phyloP scores from a whole-genome alignment of 2,113 vertebrate species.

The Sardina pilchardus region DNA sequence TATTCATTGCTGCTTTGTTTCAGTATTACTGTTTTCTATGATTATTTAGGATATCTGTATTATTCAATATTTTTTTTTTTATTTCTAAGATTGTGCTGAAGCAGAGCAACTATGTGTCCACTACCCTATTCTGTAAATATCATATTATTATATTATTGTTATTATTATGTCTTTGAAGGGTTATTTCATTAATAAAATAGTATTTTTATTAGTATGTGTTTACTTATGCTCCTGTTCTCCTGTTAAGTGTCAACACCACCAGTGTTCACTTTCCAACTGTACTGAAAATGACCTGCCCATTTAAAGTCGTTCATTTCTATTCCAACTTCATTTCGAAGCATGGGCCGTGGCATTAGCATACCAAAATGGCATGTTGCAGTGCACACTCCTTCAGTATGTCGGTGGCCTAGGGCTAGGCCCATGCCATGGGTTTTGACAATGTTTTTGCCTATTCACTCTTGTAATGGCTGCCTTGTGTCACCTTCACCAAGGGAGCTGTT shows the following conservation, averaged over 20 bases:
- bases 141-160: too few species aligned
- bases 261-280: neutral
- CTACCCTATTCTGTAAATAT: conserved; percentile 57
- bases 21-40: conserved; percentile 38
- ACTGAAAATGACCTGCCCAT: neutral
- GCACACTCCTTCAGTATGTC: neutral
- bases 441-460: neutral
- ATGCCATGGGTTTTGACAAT: neutral
- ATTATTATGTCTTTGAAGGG: conserved; percentile 58
- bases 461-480: neutral
- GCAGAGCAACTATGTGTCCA: neutral
- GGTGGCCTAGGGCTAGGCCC: neutral
- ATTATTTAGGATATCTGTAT: conserved; percentile 38
- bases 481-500: neutral
- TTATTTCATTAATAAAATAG: conserved; percentile 71
- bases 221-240: neutral
- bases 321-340: neutral
- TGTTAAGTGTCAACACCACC: neutral
- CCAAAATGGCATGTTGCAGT: neutral
- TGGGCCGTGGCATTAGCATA: neutral
- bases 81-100: neutral
- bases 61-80: neutral
- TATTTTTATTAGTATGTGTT: conserved; percentile 68
- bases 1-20: conserved; percentile 58
- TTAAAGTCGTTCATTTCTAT: neutral